Conservation (phyloP, 2,113 vertebrate genomes). For the Thalassarche chlororhynchos region DNA sequence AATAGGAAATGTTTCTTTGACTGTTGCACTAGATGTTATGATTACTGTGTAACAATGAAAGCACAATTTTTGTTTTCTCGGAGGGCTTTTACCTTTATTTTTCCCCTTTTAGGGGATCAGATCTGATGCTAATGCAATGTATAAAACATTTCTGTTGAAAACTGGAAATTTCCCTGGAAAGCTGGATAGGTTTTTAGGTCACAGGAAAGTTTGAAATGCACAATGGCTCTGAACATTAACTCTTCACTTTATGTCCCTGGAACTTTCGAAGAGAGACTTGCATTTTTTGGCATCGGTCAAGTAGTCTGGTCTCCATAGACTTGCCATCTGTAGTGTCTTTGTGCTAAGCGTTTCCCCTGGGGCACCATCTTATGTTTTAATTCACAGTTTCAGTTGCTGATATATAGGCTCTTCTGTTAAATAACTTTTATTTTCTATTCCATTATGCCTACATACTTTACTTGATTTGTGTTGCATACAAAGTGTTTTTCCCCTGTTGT, state of each 20-base stretch:
- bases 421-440: slow-evolving; percentile 49
- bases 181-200: background rate
- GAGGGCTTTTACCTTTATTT: background rate
- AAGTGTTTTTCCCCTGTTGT: background rate
- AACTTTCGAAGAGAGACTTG: slow-evolving; percentile 16
- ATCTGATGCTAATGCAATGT: background rate
- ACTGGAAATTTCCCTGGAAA: background rate
- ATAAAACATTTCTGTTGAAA: background rate
- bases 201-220: background rate
- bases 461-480: slow-evolving; percentile 21
- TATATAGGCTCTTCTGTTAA: slow-evolving; percentile 67
- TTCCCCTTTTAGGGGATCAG: background rate
- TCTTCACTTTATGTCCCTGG: slow-evolving; percentile 11
- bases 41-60: background rate
- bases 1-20: background rate
- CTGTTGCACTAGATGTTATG: background rate
- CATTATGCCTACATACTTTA: slow-evolving; percentile 34
- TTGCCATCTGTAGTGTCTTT: slow-evolving; percentile 54
- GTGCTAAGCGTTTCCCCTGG: slow-evolving; percentile 40
- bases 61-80: background rate
- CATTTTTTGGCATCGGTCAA: slow-evolving; percentile 42
- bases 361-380: slow-evolving; percentile 51
- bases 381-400: slow-evolving; percentile 58
- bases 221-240: slow-evolving; percentile 16
- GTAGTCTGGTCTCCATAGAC: slow-evolving; percentile 28